Evolutionary conservation across 2,888 invertebrate species (phyloP).

Genomic region (Meiosimyza platycephala): DNA sequence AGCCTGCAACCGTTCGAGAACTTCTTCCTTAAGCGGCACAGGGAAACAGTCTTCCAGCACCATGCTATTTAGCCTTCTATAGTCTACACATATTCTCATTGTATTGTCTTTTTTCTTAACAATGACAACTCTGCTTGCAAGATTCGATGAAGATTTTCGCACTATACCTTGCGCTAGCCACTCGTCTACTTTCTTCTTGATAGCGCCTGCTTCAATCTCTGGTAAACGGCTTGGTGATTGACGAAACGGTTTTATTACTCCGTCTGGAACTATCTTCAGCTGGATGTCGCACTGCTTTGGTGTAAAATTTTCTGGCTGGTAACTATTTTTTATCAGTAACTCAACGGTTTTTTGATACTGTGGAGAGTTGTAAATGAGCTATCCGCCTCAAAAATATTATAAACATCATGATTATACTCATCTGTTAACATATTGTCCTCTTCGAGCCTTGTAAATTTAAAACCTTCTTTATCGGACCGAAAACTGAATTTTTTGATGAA

Average conservation of each 20-base stretch:
- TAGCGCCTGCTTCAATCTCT: constrained; percentile 21
- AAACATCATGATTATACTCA: background rate
- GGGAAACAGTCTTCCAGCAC: constrained; percentile 57
- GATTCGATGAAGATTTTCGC: constrained; percentile 15
- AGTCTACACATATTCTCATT: constrained; percentile 58
- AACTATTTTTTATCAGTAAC: constrained; percentile 30
- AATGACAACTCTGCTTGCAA: constrained; percentile 25
- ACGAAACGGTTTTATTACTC: constrained; percentile 32
- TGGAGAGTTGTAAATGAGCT: background rate
- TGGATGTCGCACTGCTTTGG: constrained; percentile 29
- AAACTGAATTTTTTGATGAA: constrained; percentile 26
- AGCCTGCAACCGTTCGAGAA: constrained; percentile 25
- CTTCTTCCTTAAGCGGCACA: constrained; percentile 43
- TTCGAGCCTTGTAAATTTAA: constrained; percentile 1
- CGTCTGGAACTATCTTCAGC: constrained; percentile 40
- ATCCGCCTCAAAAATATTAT: constrained; percentile 25
- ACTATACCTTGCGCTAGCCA: constrained; percentile 24
- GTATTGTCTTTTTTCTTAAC: constrained; percentile 19
- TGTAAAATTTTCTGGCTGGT: constrained; percentile 22
- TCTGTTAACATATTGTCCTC: background rate
- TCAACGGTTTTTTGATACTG: constrained; percentile 24
- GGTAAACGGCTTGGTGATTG: constrained; percentile 39
- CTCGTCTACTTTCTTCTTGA: constrained; percentile 19
- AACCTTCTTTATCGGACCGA: constrained; percentile 10
- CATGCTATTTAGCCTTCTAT: constrained; percentile 57